These are phyloP conservation scores for Drosophila sp. DNA, from an alignment of 1,140 invertebrate species.

Conservation along the genomic window DNA sequence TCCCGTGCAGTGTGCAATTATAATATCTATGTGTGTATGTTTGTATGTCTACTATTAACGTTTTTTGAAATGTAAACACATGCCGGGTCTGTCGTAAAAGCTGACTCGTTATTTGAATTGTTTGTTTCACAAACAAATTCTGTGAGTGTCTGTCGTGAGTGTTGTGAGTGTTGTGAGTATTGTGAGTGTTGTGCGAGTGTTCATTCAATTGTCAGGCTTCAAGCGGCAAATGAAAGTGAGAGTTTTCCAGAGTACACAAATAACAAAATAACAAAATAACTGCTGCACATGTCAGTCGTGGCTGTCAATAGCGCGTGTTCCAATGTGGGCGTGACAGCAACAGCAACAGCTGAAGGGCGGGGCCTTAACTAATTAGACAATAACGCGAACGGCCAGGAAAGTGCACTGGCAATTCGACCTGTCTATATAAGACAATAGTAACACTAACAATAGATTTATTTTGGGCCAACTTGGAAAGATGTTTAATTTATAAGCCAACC, in stretches of 20 bases:
- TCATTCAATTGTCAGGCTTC: conserved; percentile 65
- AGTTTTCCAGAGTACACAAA: conserved; percentile 57
- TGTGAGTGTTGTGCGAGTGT: conserved; percentile 41
- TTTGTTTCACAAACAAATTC: conserved; percentile 80
- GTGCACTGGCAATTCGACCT: conserved; percentile 5
- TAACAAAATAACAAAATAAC: conserved; percentile 24
- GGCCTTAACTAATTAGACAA: conserved; percentile 37
- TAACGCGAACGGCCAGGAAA: conserved; percentile 43
- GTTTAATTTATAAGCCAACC: conserved; percentile 64
- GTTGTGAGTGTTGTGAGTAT: neutral
- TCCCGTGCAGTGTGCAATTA: conserved; percentile 67
- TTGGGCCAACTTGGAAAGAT: conserved; percentile 29
- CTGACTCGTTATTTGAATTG: conserved; percentile 63
- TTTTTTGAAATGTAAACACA: conserved; percentile 65
- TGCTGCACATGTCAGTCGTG: conserved; percentile 69
- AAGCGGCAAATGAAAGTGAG: conserved; percentile 71
- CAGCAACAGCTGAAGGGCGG: conserved; percentile 8
- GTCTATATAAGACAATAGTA: conserved; percentile 15
- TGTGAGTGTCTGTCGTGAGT: conserved; percentile 48
- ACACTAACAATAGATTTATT: neutral
- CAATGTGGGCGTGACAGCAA: conserved; percentile 39
- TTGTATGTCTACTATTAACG: conserved; percentile 38
- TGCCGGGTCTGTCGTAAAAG: conserved; percentile 25
- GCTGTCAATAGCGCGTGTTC: conserved; percentile 69
- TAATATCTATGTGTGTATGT: conserved; percentile 43